Conservation (phyloP, 1,140 invertebrate genomes). For the Pentalonia nigronervosa region DNA sequence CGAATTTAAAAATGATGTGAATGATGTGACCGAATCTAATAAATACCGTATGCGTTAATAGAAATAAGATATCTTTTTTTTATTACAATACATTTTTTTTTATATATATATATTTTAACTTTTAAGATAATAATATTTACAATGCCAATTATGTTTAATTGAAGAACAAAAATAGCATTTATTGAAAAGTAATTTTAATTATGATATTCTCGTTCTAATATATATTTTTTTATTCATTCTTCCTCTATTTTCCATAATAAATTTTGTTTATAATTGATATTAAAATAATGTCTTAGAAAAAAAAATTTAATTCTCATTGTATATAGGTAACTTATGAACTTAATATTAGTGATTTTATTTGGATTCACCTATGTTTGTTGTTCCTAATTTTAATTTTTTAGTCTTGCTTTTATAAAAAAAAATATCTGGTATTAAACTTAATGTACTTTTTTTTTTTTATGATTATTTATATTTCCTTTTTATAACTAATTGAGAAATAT, state of each 20-base stretch:
- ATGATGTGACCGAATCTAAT: conserved; percentile 87
- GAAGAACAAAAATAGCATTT: conserved; percentile 47
- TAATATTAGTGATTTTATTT: conserved; percentile 34
- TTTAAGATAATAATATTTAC: conserved; percentile 9
- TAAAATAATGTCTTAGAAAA: neutral
- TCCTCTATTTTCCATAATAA: neutral
- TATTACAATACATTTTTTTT: conserved; percentile 36
- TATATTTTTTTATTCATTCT: conserved; percentile 20
- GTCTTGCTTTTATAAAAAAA: conserved; percentile 28
- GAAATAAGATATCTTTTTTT: conserved; percentile 17
- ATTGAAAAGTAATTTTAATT: conserved; percentile 37
- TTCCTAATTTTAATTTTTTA: conserved; percentile 39
- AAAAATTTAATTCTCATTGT: neutral
- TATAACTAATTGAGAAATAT: neutral
- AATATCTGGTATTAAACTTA: neutral
- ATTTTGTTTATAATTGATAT: neutral
- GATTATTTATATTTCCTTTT: neutral
- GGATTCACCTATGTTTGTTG: conserved; percentile 37
- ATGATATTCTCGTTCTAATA: conserved; percentile 21
- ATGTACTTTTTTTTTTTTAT: conserved; percentile 9
- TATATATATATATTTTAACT: neutral
- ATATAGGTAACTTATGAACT: conserved; percentile 18
- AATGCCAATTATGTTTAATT: neutral
- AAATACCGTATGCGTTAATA: conserved; percentile 93
- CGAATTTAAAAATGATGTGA: conserved; percentile 94